Base-by-base conservation (phyloP, 2,888 invertebrate genomes). In the Cylloceria caligata region DNA sequence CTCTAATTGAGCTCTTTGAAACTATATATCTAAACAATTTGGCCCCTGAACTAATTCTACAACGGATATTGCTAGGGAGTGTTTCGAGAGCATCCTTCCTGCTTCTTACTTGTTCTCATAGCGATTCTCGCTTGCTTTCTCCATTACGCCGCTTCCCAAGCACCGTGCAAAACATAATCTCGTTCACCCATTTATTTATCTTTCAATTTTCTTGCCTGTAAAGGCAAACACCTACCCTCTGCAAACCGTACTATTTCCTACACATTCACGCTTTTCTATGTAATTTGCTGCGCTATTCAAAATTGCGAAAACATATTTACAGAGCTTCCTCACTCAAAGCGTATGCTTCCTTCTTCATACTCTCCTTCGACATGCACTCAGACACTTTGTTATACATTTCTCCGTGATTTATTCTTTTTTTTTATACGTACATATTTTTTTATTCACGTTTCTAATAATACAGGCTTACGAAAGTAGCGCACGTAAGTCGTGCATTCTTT, bases 131-230 rank as follows among this genome's bases (percentile, higher is more conserved):
- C n/a, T n/a, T n/a, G n/a, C 52, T 80, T 84, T 81, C 36, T n/a
- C 24, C 11, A 24, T 67, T 72, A 45, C 19, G 9, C 57, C n/a
- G n/a, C 42, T 13, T 57, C 13, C 24, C 36, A 30, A 42, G 69
- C 13, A 78, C 34, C 42, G 60, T 57, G 57, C 77, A 39, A 81
- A 82, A 81, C 73, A 84, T 83, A 84, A 85, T 82, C 65, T 82
- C 73, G 77, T 75, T 79, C 64, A 73, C 69, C 85, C 81, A 85
- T 84, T 85, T 81, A 85, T 85, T 84, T 84, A 84, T 85, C 80
- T 84, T 85, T 83, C 85, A 85, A 85, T 85, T 82, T 81, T 81
- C 81, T 78, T 65, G 45, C 55, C 39, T 24, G 39, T 55, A 57
- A 55, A 47, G 60, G 64, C 65, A 55, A 83, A 80, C 75, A 78